phyloP scores from a whole-genome alignment of 92 coral and sea anemone species.

The Paragorgia papillata region DNA sequence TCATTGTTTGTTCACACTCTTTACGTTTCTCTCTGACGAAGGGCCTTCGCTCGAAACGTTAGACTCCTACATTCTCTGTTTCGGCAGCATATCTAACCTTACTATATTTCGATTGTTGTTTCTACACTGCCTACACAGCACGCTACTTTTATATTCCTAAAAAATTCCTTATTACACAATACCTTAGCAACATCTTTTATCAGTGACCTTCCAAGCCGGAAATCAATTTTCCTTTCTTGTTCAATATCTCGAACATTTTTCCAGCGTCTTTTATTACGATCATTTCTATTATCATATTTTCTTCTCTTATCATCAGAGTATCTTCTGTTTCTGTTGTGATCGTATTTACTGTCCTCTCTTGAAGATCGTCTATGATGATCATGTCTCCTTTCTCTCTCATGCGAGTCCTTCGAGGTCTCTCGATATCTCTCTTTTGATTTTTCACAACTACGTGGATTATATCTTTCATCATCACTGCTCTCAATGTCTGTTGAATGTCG shows the following conservation, averaged over 20 bases:
- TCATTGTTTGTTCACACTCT: too few species aligned
- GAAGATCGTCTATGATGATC: constrained; percentile 20
- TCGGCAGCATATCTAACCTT: too few species aligned
- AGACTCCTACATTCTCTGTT: too few species aligned
- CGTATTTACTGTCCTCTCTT: constrained; percentile 37
- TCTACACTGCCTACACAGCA: too few species aligned
- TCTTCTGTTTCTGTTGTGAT: constrained; percentile 27
- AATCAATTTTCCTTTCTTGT: constrained; percentile 83
- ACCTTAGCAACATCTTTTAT: constrained; percentile 79
- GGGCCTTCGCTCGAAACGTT: too few species aligned
- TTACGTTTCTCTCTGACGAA: too few species aligned
- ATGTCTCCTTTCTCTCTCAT: neutral
- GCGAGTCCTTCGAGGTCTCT: neutral
- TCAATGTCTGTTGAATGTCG: constrained; percentile 1
- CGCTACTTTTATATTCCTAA: too few species aligned
- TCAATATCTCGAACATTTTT: constrained; percentile 70
- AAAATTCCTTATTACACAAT: too few species aligned
- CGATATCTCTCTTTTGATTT: neutral
- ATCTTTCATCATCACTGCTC: constrained; percentile 39
- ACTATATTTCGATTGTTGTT: too few species aligned
- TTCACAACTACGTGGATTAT: constrained; percentile 26
- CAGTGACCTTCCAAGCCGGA: constrained; percentile 72
- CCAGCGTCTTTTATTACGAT: constrained; percentile 28
- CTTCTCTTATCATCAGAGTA: constrained; percentile 20
- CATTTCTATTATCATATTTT: constrained; percentile 24